Evolutionary conservation across 2,888 invertebrate genomes (phyloP).

Genomic region (Drymonia ruficornis): DNA sequence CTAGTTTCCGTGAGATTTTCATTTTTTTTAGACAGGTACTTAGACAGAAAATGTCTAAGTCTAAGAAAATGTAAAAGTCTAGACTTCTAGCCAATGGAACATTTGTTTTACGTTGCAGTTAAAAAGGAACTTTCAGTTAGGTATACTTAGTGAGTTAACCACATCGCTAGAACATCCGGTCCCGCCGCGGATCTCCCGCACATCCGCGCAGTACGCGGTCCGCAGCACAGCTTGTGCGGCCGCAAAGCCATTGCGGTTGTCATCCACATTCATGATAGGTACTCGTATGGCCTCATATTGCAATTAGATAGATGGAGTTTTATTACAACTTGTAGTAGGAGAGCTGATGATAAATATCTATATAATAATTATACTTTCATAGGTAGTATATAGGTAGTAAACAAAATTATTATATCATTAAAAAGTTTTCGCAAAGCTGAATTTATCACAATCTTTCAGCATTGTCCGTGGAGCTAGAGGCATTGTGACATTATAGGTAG

Average conservation of each 20-base stretch:
- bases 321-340: slow-evolving; percentile 18
- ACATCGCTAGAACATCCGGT: background rate
- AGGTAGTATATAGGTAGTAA: background rate
- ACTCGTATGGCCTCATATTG: slow-evolving; percentile 34
- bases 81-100: too few relatives aligned
- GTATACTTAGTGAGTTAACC: background rate
- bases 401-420: background rate
- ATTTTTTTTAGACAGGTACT: too few relatives aligned
- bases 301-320: slow-evolving; percentile 33
- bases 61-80: too few relatives aligned
- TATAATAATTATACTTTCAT: background rate
- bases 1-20: too few relatives aligned
- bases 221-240: slow-evolving; percentile 30
- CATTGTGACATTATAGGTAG: too few relatives aligned
- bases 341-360: background rate
- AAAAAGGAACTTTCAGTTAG: too few relatives aligned
- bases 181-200: slow-evolving; percentile 9
- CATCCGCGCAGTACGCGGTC: slow-evolving; percentile 24
- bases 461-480: too few relatives aligned
- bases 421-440: too few relatives aligned
- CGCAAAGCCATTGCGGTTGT: slow-evolving; percentile 45
- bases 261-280: slow-evolving; percentile 43
- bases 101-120: too few relatives aligned
- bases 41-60: too few relatives aligned
- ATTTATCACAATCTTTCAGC: too few relatives aligned